These are phyloP conservation scores for Thymelicus sylvestris DNA, from an alignment of 2,888 invertebrate species.

Conservation along the genomic window DNA sequence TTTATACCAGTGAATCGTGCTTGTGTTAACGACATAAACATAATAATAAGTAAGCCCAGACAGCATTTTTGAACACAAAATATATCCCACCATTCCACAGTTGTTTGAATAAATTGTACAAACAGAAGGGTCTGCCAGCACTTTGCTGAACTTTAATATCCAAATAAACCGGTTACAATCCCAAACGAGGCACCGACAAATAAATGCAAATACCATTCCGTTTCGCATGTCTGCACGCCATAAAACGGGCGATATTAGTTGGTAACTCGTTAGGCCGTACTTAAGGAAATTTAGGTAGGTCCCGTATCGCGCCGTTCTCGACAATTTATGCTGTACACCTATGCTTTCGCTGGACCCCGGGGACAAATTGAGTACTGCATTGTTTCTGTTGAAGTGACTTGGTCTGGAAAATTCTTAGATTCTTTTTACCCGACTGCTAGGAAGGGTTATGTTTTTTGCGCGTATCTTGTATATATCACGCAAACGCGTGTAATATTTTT, in stretches of 20 bases:
- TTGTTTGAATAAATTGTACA: slow-evolving; percentile 22
- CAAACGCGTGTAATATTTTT: no score
- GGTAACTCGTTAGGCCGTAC: slow-evolving; percentile 57
- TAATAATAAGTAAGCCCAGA: no score
- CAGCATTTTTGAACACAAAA: background rate
- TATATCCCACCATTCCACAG: background rate
- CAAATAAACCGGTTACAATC: slow-evolving; percentile 44
- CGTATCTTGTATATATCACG: no score
- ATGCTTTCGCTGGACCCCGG: slow-evolving; percentile 37
- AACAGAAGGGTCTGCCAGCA: slow-evolving; percentile 29
- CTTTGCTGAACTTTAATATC: slow-evolving; percentile 35
- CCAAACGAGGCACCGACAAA: slow-evolving; percentile 50
- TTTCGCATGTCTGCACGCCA: slow-evolving; percentile 58
- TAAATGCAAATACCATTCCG: slow-evolving; percentile 54
- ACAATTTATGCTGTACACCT: slow-evolving; percentile 52
- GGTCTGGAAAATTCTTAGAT: slow-evolving; percentile 5
- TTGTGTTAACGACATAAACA: no score
- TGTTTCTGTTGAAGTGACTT: slow-evolving; percentile 6
- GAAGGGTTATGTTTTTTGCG: no score
- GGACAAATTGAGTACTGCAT: slow-evolving; percentile 24
- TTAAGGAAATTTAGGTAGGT: slow-evolving; percentile 58
- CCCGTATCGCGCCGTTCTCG: slow-evolving; percentile 49
- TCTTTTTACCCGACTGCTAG: no score
- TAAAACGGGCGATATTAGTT: slow-evolving; percentile 56
- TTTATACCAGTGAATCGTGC: no score